Base-by-base conservation (phyloP, 2,113 vertebrate genomes). In the Tichodroma muraria region DNA sequence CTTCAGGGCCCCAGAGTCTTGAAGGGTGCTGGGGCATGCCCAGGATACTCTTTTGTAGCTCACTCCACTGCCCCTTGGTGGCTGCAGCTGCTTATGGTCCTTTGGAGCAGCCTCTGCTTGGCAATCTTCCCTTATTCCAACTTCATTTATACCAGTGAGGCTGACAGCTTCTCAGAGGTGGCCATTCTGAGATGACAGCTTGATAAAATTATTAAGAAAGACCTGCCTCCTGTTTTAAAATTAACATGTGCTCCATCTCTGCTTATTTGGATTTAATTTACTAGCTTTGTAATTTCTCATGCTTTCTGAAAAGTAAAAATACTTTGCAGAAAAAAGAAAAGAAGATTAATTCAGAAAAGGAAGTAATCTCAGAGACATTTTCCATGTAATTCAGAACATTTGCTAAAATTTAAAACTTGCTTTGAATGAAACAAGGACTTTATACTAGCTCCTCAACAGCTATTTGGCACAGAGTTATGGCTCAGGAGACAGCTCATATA, bases 151-250 rank as follows among this genome's bases (percentile, higher is more conserved):
- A 88, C 52, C 75, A 80, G 10, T 37, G 66, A 95, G 64, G 68
- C 28, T 77, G 85, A 91, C 87, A 94, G 79, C 50, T 79, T 88
- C 89, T 91, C 63, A 17, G 71, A 91, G 66, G 89, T 94, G 93
- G 93, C 68, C 71, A 42, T 40, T 69, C 65, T 76, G 77, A 91
- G 77, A 83, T 35, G 91, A 93, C 91, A 94, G 71, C 75, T 94
- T 95, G 85, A 87, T 89, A 95, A 94, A 96, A 90, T 54, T 73
- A 47, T 90, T 76, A 65, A 91, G 81, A 86, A 93, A 84, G 49
- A 77, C 40, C 27, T 72, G 17, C 38, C 65, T 93, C 64, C 65
- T 71, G 15, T 71, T 90, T 90, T 31, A 88, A 87, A 90, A 83
- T 70, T 53, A 80, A 19, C 21, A 9, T 20, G 35, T 52, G 31